Evolutionary conservation across 2,113 vertebrate species (phyloP), one percentile per base, ranked within the genome.

Genomic region (Lasiurus cinereus): DNA sequence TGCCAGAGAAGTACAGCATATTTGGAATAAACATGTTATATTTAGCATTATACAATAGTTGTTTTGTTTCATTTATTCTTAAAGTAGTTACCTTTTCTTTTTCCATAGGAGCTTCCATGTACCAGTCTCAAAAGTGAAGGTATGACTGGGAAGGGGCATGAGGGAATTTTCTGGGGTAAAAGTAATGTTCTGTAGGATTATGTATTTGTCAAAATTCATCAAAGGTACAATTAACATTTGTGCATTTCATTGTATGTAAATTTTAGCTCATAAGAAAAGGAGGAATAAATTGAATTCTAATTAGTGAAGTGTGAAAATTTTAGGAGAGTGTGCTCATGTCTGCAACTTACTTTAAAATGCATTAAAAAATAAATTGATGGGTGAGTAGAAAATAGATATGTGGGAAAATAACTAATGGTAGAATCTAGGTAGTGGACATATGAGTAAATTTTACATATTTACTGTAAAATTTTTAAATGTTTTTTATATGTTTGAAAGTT

Each of bases 71-170:
- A 31, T 29, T 91, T 70, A 88, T 79, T 91, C 67, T 83, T 96
- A 50, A 84, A 86, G 29, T 96, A 72, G 82, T 95, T 82, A 31
- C 10, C 72, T 88, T 93, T 86, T 98, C 13, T 98, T 97, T 97
- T 96, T 96, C 96, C 96, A 31, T 97, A 99, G 99, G 99, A 99
- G 88, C 99, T 99, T 77, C 98, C 99, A 1, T 99, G 99, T 98
- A 98, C 98, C 89, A 98, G 97, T 33, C 99, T 99, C 96, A 98
- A 98, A 97, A 99, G 98, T 96, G 99, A 99, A 98, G 99, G 99
- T 99, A 98, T 94, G 96, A 69, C n/a, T 84, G 62, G 66, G 69
- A 73, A 73, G 6, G 78, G 76, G 16, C 59, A 66, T 90, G 64
- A 84, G 31, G 82, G 15, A 36, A 77, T 31, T 77, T 93, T 72